Percentiles rank a stretch among this genome's conserved stretches.
phyloP scores from a whole-genome alignment of 2,888 invertebrate species.

The Lysandra coridon region DNA sequence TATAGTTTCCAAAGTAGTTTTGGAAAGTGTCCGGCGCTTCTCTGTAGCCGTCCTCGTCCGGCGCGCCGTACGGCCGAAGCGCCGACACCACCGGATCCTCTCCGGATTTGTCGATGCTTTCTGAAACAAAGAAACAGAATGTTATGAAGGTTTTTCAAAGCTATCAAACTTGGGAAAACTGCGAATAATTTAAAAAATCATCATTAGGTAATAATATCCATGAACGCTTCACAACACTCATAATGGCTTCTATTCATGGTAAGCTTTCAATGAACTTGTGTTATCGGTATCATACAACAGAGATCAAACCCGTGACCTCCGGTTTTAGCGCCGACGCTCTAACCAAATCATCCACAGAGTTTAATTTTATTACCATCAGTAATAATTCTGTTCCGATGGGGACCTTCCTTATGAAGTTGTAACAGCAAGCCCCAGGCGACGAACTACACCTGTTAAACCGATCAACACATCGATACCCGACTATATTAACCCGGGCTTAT shows the following conservation, averaged over 20 bases:
- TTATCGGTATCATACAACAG: too few species aligned
- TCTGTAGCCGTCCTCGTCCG: slow-evolving; percentile 61
- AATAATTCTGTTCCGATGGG: not conserved
- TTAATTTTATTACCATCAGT: too few species aligned
- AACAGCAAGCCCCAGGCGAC: not conserved
- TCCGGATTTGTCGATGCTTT: slow-evolving; percentile 72
- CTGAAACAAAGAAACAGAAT: slow-evolving; percentile 60
- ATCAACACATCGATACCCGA: slow-evolving; percentile 30
- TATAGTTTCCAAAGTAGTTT: slow-evolving; percentile 65
- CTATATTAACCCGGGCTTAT: slow-evolving; percentile 28
- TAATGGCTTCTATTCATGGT: too few species aligned
- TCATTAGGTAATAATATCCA: too few species aligned
- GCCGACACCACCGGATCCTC: slow-evolving; percentile 72
- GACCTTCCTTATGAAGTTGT: not conserved
- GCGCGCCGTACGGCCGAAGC: slow-evolving; percentile 63
- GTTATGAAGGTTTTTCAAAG: not conserved
- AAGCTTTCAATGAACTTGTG: too few species aligned
- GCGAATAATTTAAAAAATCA: too few species aligned
- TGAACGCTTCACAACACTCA: too few species aligned
- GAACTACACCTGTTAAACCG: slow-evolving; percentile 25
- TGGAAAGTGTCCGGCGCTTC: slow-evolving; percentile 58
- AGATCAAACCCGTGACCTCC: too few species aligned
- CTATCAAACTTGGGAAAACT: too few species aligned
- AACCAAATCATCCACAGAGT: too few species aligned
- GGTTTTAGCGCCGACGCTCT: too few species aligned